Conservation (phyloP, 2,888 invertebrate species). For the Cheilosia vernalis region DNA sequence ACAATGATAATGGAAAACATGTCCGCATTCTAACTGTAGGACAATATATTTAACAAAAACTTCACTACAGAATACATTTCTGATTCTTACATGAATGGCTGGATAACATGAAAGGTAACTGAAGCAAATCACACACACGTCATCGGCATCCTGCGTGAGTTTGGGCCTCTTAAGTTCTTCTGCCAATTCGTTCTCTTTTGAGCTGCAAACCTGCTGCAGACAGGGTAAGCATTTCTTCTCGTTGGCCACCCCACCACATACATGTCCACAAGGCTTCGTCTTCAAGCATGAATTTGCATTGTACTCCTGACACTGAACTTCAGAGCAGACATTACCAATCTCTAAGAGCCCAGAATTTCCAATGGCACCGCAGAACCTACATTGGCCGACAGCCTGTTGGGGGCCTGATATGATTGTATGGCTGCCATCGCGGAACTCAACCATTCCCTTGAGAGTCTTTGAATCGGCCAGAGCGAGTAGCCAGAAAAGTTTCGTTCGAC, state of each 20-base stretch:
- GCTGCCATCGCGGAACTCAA: constrained; percentile 93
- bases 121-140: constrained; percentile 99
- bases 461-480: constrained; percentile 96
- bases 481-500: constrained; percentile 98
- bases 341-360: constrained; percentile 93
- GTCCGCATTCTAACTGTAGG: constrained; percentile 93
- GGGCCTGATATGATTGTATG: constrained; percentile 83
- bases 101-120: constrained; percentile 92
- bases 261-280: constrained; percentile 93
- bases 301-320: constrained; percentile 94
- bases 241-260: constrained; percentile 95
- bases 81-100: constrained; percentile 89
- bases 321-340: constrained; percentile 96
- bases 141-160: constrained; percentile 97
- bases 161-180: constrained; percentile 82
- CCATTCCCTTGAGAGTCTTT: constrained; percentile 93
- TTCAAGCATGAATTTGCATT: constrained; percentile 89
- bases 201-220: constrained; percentile 91
- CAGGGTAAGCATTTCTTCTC: constrained; percentile 95
- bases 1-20: constrained; percentile 97
- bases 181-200: constrained; percentile 81
- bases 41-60: not conserved
- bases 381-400: constrained; percentile 87
- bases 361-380: constrained; percentile 95
- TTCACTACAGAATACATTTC: not conserved